Conservation (phyloP, 30 jellyfish, hydroid and myxozoan species). For the Aurelia sp. region DNA sequence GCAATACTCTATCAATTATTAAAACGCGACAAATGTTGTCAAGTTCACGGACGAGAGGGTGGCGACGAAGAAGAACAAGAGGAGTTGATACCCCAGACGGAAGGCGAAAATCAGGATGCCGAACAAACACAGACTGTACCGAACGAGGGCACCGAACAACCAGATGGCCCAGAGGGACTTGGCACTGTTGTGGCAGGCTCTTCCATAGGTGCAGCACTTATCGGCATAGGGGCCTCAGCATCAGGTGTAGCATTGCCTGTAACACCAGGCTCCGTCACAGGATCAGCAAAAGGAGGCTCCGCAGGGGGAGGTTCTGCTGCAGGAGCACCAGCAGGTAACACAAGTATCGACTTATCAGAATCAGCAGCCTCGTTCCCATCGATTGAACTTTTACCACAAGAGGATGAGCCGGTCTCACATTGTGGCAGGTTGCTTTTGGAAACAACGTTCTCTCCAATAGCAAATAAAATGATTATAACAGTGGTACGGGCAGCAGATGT, state of each 20-base stretch:
- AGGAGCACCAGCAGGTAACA: conserved; percentile 28
- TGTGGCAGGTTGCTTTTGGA: conserved; percentile 77
- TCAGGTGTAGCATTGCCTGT: not conserved
- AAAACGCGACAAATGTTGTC: conserved; percentile 74
- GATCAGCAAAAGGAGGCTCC: not conserved
- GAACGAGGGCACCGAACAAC: conserved; percentile 22
- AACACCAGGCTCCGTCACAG: not conserved
- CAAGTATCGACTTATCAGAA: conserved; percentile 57
- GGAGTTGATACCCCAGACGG: conserved; percentile 25
- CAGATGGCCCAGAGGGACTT: conserved; percentile 33
- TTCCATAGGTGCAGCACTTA: conserved; percentile 14
- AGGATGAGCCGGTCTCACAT: conserved; percentile 74
- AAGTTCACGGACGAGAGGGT: conserved; percentile 70
- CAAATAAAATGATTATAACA: conserved; percentile 79
- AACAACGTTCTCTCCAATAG: conserved; percentile 82
- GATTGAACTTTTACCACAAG: conserved; percentile 52
- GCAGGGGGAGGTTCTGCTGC: conserved; percentile 11
- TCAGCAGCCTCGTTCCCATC: conserved; percentile 69
- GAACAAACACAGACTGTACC: conserved; percentile 11
- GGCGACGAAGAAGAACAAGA: conserved; percentile 67
- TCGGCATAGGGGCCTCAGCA: conserved; percentile 11
- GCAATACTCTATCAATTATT: conserved; percentile 44
- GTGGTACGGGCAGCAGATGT: conserved; percentile 82
- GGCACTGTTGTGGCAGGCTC: conserved; percentile 33
- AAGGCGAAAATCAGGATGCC: conserved; percentile 18